Evolutionary conservation across 1,140 invertebrate genomes (phyloP).

Genomic region (Zelostemma sp.): DNA sequence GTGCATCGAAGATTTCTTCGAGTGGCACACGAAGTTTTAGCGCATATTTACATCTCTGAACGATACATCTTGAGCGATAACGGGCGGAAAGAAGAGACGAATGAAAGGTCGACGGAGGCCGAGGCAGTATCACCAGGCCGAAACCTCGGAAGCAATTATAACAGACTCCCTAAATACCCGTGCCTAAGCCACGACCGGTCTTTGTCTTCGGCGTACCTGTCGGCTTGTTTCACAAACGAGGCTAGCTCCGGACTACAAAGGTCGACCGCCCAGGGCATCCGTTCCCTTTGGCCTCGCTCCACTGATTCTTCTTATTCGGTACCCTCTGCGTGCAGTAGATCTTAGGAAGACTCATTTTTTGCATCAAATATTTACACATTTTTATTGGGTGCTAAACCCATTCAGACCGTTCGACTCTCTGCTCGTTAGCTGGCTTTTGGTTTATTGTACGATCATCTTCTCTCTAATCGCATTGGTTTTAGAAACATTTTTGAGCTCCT

Average conservation of each 20-base stretch:
- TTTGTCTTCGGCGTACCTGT: slow-evolving; percentile 60
- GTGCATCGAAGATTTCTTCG: too few relatives aligned
- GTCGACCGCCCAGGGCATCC: slow-evolving; percentile 42
- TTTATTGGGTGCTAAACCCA: slow-evolving; percentile 64
- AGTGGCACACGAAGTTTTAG: too few relatives aligned
- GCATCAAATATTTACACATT: slow-evolving; percentile 63
- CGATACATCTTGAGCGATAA: slow-evolving; percentile 5
- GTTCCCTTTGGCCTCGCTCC: slow-evolving; percentile 12
- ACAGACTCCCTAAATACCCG: slow-evolving; percentile 55
- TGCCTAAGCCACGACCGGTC: slow-evolving; percentile 35
- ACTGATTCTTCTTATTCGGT: slow-evolving; percentile 9
- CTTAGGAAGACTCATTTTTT: slow-evolving; percentile 40
- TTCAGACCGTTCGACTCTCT: slow-evolving; percentile 26
- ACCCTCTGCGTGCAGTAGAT: slow-evolving; percentile 9
- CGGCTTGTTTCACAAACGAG: slow-evolving; percentile 67
- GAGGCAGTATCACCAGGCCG: slow-evolving; percentile 34
- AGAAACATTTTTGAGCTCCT: background rate
- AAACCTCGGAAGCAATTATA: slow-evolving; percentile 67
- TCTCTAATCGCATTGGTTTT: background rate
- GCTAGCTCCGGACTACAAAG: slow-evolving; percentile 59
- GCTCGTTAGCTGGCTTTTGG: slow-evolving; percentile 26
- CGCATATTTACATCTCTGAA: too few relatives aligned
- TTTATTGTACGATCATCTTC: slow-evolving; percentile 35
- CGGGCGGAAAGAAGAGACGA: slow-evolving; percentile 19
- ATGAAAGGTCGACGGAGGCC: slow-evolving; percentile 19